Conservation (phyloP, 2,797 vertebrate species). For the Artibeus lituratus region DNA sequence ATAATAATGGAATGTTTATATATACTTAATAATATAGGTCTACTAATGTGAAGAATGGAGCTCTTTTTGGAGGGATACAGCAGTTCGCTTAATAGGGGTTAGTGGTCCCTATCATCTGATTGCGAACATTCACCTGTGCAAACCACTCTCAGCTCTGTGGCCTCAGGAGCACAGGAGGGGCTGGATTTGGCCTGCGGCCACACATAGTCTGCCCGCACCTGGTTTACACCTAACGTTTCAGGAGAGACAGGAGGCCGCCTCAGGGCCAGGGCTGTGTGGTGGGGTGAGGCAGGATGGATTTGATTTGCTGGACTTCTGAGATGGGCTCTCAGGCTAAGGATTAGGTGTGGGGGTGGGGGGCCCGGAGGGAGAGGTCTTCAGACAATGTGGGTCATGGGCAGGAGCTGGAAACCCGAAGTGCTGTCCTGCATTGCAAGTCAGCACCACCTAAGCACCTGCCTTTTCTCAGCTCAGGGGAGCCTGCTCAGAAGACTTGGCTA, state of each 20-base stretch:
- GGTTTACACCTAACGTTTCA: neutral
- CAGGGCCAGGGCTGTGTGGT: no score
- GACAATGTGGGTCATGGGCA: neutral
- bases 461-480: neutral
- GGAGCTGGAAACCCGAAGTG: neutral
- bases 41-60: neutral
- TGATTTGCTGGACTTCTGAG: neutral
- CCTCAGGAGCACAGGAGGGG: neutral
- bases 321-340: neutral
- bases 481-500: neutral
- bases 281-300: neutral
- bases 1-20: neutral
- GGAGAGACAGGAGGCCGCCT: neutral
- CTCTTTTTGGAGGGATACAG: neutral
- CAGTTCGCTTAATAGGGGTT: neutral
- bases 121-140: neutral
- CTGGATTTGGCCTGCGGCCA: neutral
- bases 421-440: rapidly evolving
- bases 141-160: neutral
- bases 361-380: neutral
- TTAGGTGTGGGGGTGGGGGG: no score
- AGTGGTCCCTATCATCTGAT: neutral
- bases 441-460: neutral
- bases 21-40: neutral
- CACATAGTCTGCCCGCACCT: rapidly evolving